phyloP scores from a whole-genome alignment of 2,113 vertebrate species.

The Scolopax mira region DNA sequence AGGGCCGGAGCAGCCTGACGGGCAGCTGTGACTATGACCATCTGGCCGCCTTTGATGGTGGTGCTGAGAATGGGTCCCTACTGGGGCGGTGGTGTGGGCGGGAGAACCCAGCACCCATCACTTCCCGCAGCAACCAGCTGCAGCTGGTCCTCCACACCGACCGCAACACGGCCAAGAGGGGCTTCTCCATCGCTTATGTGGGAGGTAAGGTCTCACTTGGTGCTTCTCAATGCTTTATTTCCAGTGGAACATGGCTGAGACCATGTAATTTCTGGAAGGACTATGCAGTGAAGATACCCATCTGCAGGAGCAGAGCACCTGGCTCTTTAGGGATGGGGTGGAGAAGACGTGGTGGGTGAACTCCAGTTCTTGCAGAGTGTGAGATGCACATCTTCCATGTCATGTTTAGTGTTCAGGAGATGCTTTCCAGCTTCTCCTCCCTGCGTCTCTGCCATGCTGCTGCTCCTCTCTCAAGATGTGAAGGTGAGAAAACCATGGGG shows the following conservation, averaged over 20 bases:
- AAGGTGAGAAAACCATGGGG: neutral
- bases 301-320: neutral
- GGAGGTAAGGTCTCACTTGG: slow-evolving; percentile 80
- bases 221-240: neutral
- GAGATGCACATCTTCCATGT: rapidly evolving
- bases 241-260: rapidly evolving
- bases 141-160: slow-evolving; percentile 89
- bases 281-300: rapidly evolving
- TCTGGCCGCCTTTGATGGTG: slow-evolving; percentile 84
- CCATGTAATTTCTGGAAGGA: neutral
- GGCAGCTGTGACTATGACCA: slow-evolving; percentile 88
- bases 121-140: slow-evolving; percentile 83
- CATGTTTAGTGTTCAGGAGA: neutral
- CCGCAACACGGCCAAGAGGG: slow-evolving; percentile 82
- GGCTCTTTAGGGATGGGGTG: neutral
- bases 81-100: slow-evolving; percentile 90
- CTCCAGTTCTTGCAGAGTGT: neutral
- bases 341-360: rapidly evolving
- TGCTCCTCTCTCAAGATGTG: neutral
- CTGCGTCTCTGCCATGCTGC: rapidly evolving
- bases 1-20: slow-evolving; percentile 86
- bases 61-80: slow-evolving; percentile 71
- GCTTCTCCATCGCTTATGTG: slow-evolving; percentile 86
- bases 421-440: neutral
- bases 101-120: slow-evolving; percentile 72